Percentiles rank a stretch among this genome's conserved stretches.
Evolutionary conservation across 1,140 invertebrate species (phyloP).

Genomic region (Gonioctena quinquepunctata): DNA sequence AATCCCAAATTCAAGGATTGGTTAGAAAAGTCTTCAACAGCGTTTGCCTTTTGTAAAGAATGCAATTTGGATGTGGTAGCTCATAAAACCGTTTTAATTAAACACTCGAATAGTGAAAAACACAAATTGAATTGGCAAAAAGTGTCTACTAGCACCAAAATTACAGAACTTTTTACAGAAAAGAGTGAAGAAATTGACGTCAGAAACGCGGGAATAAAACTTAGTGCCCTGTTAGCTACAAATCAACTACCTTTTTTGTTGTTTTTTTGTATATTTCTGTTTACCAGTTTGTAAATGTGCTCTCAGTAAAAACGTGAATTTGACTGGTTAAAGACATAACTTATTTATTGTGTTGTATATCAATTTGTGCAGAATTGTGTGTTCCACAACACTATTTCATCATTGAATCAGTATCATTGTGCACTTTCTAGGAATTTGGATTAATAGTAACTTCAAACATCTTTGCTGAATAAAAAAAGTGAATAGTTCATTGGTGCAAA

Average conservation of each 20-base stretch:
- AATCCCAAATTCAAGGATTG: slow-evolving; percentile 12
- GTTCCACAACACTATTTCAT: no score
- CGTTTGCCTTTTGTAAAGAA: not conserved
- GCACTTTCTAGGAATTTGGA: no score
- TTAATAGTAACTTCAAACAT: no score
- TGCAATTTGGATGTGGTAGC: not conserved
- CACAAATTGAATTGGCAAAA: not conserved
- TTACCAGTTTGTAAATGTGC: no score
- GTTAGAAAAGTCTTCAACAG: slow-evolving; percentile 1
- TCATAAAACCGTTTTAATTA: not conserved
- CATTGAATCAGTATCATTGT: no score
- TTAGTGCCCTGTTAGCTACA: slow-evolving; percentile 11
- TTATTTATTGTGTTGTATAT: no score
- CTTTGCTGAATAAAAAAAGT: no score
- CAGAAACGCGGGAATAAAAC: slow-evolving; percentile 21
- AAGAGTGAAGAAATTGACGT: not conserved
- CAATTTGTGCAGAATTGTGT: no score
- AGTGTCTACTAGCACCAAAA: not conserved
- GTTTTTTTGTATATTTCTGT: no score
- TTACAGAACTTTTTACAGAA: not conserved
- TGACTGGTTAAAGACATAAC: no score
- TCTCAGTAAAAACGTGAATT: no score
- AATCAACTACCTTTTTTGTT: slow-evolving; percentile 22
- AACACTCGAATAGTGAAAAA: not conserved
- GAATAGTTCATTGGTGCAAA: no score